Evolutionary conservation across 2,888 invertebrate genomes (phyloP).

Genomic region (Pollenia angustigena): DNA sequence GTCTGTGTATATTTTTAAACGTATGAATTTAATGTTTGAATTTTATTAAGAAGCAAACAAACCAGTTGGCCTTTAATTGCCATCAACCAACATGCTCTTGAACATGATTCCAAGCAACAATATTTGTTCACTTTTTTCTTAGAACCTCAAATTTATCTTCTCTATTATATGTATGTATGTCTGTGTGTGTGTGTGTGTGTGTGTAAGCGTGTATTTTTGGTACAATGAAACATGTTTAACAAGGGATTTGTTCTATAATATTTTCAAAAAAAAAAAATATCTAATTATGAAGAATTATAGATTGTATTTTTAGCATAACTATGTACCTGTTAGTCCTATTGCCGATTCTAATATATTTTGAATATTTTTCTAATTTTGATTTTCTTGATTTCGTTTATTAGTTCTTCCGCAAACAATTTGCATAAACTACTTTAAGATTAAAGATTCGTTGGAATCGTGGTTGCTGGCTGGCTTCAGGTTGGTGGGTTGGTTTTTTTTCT

Average conservation of each 20-base stretch:
- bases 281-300: neutral
- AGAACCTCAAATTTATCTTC: constrained; percentile 17
- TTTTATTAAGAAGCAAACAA: constrained; percentile 33
- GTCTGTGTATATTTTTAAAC: constrained; percentile 10
- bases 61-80: constrained; percentile 61
- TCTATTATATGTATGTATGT: neutral
- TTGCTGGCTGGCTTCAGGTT: constrained; percentile 7
- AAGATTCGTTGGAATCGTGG: neutral
- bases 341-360: constrained; percentile 5
- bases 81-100: constrained; percentile 51
- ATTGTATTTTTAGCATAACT: constrained; percentile 2
- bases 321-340: constrained; percentile 1
- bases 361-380: neutral
- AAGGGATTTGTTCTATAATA: constrained; percentile 9
- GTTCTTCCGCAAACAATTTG: constrained; percentile 61
- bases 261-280: constrained; percentile 2
- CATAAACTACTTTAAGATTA: constrained; percentile 24
- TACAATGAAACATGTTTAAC: constrained; percentile 51
- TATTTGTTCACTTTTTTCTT: constrained; percentile 12
- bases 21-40: constrained; percentile 4
- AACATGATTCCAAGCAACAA: constrained; percentile 57
- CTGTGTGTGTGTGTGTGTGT: neutral
- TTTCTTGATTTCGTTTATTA: constrained; percentile 29
- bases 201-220: neutral
- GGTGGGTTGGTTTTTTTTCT: constrained; percentile 4